Percentiles rank a stretch among this genome's conserved stretches.
Evolutionary conservation across 2,797 vertebrate genomes (phyloP).

Genomic region (Astyanax mexicanus): DNA sequence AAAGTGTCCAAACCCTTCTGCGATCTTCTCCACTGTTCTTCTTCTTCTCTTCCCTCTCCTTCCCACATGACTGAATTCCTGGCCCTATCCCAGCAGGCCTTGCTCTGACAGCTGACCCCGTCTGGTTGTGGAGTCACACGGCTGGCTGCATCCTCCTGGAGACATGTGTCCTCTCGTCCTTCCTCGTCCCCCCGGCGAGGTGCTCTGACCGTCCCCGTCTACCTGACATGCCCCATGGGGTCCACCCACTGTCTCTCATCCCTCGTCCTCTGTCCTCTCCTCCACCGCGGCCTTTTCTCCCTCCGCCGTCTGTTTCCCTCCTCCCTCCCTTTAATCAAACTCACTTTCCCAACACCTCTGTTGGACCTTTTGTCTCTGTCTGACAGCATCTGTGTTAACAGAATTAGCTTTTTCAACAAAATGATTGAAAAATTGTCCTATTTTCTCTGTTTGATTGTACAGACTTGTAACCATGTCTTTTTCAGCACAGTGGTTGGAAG

Average conservation of each 20-base stretch:
- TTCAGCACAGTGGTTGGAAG: too few species aligned
- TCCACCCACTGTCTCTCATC: conserved; percentile 36
- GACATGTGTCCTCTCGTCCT: conserved; percentile 75
- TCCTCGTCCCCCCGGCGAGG: conserved; percentile 64
- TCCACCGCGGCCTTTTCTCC: conserved; percentile 51
- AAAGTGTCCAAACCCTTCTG: background rate
- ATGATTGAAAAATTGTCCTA: too few species aligned
- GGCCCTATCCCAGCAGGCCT: conserved; percentile 65
- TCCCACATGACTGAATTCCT: conserved; percentile 46
- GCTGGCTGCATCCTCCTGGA: conserved; percentile 69
- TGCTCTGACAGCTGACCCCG: conserved; percentile 74
- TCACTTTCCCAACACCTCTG: background rate
- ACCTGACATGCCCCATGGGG: conserved; percentile 56
- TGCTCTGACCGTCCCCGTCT: conserved; percentile 62
- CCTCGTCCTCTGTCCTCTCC: conserved; percentile 61
- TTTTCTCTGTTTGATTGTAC: too few species aligned
- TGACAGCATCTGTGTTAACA: background rate
- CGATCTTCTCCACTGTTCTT: conserved; percentile 4
- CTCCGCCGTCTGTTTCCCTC: conserved; percentile 25
- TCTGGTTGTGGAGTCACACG: conserved; percentile 65
- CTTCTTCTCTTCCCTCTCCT: conserved; percentile 39
- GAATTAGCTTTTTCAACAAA: too few species aligned
- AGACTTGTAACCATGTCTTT: too few species aligned
- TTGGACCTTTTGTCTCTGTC: background rate
- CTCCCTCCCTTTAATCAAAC: conserved; percentile 53